Evolutionary conservation across 2,113 vertebrate species (phyloP), one percentile per base, ranked within the genome.

Genomic region (Psammodynastes pulverulentus): DNA sequence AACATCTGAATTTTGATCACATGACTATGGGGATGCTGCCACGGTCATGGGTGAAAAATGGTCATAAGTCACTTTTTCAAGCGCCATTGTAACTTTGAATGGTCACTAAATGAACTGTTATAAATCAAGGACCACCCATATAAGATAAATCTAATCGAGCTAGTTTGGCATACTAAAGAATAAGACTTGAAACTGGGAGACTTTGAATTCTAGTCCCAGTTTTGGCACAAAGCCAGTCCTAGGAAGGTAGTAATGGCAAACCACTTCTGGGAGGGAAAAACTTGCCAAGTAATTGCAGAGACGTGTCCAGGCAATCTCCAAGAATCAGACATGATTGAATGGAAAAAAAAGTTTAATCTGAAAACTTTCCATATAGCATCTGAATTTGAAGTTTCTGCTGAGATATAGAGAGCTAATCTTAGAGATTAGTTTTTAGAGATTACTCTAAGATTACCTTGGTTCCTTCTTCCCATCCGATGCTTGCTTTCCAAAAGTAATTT

Each of bases 201-300:
- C 29, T 67, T 67, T 34, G 62, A 67, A 67, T 67, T 34, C 62
- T 67, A 67, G 13, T 15, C n/a, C 62, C 62, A 67, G 62, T 67
- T 67, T 34, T 67, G 29, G 29, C 29, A 67, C 5, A 67, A 34
- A 34, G 62, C 29, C 29, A 67, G n/a, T 5, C 13, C n/a, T 67
- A 34, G 29, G 29, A 67, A 67, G 29, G 29, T 17, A 17, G 29
- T 34, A 67, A 67, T 67, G 62, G 12, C 62, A 67, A 34, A 67
- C 9, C 29, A 15, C 9, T 26, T 26, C 3, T 1, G 8, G 9
- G 56, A 0, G 0, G 3, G 9, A 17, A 21, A 6, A 21, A 26
- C 24, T 58, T 58, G 56, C 56, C 9, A 26, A 58, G 56, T 29
- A 58, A 58, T 58, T 58, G 9, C 56, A 58, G 56, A 9, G 56